Conservation (phyloP, 2,113 vertebrate species). For the Coracopsis vasa region DNA sequence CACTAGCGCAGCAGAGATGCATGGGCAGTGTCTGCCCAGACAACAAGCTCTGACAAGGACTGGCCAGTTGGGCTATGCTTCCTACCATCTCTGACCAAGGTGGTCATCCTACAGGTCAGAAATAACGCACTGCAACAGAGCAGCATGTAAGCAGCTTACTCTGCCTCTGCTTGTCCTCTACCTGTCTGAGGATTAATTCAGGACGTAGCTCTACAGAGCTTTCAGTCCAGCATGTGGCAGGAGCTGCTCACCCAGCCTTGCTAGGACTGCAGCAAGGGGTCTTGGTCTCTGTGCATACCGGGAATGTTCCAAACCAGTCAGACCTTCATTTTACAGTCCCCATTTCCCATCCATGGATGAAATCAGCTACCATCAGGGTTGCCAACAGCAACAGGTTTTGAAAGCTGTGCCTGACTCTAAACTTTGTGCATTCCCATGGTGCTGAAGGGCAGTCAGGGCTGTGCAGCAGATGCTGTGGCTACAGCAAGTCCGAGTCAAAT, state of each 20-base stretch:
- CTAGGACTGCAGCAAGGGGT: neutral
- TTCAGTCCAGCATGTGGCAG: neutral
- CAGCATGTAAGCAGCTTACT: neutral
- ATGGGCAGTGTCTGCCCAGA: neutral
- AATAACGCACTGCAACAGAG: neutral
- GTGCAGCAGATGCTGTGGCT: neutral
- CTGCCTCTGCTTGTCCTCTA: neutral
- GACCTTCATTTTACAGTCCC: neutral
- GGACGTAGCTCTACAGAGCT: neutral
- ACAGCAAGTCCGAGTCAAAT: neutral
- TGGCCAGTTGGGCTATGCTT: neutral
- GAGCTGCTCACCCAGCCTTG: neutral
- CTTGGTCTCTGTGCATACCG: neutral
- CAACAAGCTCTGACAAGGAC: neutral
- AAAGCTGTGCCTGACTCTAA: neutral
- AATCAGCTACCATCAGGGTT: neutral
- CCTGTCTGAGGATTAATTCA: neutral
- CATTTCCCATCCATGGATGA: neutral
- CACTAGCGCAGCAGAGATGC: accelerated
- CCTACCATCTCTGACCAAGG: neutral
- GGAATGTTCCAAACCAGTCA: neutral
- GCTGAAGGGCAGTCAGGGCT: neutral
- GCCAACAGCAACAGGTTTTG: neutral
- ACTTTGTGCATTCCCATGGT: neutral
- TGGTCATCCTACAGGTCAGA: neutral